Base-by-base conservation (phyloP, 64 coral and sea anemone genomes). In the Anthopleura sola region DNA sequence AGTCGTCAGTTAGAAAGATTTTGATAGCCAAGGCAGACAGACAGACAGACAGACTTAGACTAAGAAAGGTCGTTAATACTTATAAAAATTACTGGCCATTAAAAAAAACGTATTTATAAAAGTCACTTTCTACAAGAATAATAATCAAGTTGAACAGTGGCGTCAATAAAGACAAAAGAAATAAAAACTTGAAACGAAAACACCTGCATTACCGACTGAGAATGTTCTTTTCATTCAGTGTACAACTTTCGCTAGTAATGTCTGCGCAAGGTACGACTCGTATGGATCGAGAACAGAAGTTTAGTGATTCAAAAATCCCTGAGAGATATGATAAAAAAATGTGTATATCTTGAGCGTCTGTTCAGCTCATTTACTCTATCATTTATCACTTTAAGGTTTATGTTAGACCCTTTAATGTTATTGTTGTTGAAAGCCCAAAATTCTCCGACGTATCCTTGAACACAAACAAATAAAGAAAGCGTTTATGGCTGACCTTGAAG, bases 371-470 rank as follows among this genome's bases (percentile, higher is more conserved):
- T 53, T 53, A 53, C 50, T 53, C 13, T 44, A 44, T 71, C 29
- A 29, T 71, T 36, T 71, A 71, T 71, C 66, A 17, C 66, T 71
- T 71, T 34, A 34, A 71, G 66, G 66, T 71, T 71, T 33, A 71
- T 71, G n/a, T 71, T 71, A 71, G 66, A 33, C 66, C n/a, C 17
- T 32, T 71, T 34, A 34, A 71, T 71, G 31, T 71, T 71, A 71
- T 71, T 71, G 66, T 71, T 71, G 66, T 36, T 71, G 66, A 71
- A 71, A 71, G 66, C 26, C 66, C 14, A 28, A 34, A 71, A 71
- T 32, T 71, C 66, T 34, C 28, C 26, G 66, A 71, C 66, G 66
- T 29, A 32, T 34, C 11, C 66, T 34, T 34, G 10, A 71, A 71
- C 5, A 71, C 31, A 71, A 32, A 32, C n/a, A 71, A 71, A 71